Base-by-base conservation (phyloP, 2,797 vertebrate species). In the Serranus cabrilla region DNA sequence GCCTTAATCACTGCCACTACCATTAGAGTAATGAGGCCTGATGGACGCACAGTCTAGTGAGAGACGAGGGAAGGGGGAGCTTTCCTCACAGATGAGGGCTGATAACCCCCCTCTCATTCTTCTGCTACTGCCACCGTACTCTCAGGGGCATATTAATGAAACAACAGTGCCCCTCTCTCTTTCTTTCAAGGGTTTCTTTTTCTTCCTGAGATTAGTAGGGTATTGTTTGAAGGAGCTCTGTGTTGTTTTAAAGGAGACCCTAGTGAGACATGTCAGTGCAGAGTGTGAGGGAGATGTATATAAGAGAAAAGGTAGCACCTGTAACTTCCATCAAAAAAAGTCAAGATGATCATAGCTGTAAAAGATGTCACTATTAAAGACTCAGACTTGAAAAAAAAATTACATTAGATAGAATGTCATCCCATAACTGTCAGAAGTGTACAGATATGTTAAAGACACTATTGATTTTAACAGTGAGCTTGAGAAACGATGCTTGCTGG, bases 11-110 rank as follows among this genome's bases (percentile, higher is more conserved):
- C 89, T 60, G 76, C 90, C 90, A 92, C 89, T 89, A 74, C 89
- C 93, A 90, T 93, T 90, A 87, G 81, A 90, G 87, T 92, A 93
- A 91, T 93, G 83, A 92, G 95, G 93, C 95, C 95, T 96, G 94
- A 95, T 96, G 92, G 91, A 90, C 89, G 78, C 87, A 88, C 76
- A 86, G 82, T 89, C 86, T 86, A 87, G 89, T 82, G 83, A 89
- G 84, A 85, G 78, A 81, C 14, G 71, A 77, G 76, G 81, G 71
- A 65, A 47, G 72, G 74, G 70, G 73, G 71, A 18, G 83, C 76
- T 91, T 91, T 85, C 89, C 91, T 91, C 86, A 83, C 82, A 89
- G 91, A 91, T 89, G 87, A 91, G 79, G 68, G 59, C 90, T 86
- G 91, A 93, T 92, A 91, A 90, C 83, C 85, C 72, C 82, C 71